A percentile compares a stretch with the other conserved stretches of the same genome.
phyloP scores from a whole-genome alignment of 2,888 invertebrate species.

The Pecten maximus region DNA sequence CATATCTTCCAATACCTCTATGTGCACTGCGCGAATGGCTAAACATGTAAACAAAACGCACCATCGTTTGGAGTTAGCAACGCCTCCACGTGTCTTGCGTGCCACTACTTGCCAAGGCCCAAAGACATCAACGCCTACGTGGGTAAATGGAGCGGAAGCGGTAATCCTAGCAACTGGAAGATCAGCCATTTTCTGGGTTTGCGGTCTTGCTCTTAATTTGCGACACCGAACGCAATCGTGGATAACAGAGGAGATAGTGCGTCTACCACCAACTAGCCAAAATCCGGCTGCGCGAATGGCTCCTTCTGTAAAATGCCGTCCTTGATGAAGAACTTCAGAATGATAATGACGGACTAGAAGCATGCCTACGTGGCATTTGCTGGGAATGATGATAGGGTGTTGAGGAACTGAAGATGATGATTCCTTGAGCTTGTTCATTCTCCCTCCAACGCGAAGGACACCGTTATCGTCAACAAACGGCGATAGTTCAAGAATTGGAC shows the following conservation, averaged over 20 bases:
- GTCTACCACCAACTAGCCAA: constrained; percentile 54
- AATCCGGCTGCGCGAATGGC: constrained; percentile 51
- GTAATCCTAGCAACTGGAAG: constrained; percentile 48
- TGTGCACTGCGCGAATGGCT: constrained; percentile 51
- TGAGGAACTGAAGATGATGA: neutral
- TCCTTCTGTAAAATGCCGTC: constrained; percentile 55
- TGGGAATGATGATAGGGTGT: constrained; percentile 48
- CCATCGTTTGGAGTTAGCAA: constrained; percentile 54
- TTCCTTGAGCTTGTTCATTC: constrained; percentile 44
- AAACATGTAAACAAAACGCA: constrained; percentile 56
- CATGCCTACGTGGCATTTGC: constrained; percentile 42
- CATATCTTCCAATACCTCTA: constrained; percentile 55
- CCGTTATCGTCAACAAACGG: constrained; percentile 50
- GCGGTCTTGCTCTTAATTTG: constrained; percentile 42
- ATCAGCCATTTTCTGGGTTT: constrained; percentile 43
- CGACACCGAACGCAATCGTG: constrained; percentile 48
- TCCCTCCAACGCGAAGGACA: constrained; percentile 51
- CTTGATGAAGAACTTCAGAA: constrained; percentile 53
- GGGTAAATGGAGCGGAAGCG: constrained; percentile 52
- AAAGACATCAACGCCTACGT: constrained; percentile 56
- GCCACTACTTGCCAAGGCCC: constrained; percentile 50
- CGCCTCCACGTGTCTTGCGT: constrained; percentile 45
- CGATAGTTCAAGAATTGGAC: constrained; percentile 39
- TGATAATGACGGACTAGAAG: constrained; percentile 53
- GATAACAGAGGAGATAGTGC: constrained; percentile 45